These are phyloP conservation scores for Carposina sasakii DNA, from an alignment of 1,140 invertebrate species.

Conservation along the genomic window DNA sequence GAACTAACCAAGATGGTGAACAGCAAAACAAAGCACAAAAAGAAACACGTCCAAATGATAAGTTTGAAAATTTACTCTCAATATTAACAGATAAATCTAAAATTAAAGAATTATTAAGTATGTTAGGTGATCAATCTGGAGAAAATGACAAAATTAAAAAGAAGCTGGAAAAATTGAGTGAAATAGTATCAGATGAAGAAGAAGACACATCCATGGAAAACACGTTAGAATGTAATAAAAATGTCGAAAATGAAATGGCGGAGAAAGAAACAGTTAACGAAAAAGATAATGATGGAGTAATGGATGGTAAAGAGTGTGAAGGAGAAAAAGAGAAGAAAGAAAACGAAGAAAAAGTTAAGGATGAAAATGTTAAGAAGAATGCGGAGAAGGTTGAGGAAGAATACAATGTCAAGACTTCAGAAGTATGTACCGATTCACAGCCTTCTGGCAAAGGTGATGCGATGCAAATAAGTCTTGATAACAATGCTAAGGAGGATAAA, in stretches of 20 bases:
- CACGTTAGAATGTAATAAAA: too few relatives aligned
- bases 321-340: background rate
- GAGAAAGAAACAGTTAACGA: conserved; percentile 3
- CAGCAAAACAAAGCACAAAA: conserved; percentile 17
- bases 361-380: conserved; percentile 14
- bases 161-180: conserved; percentile 54
- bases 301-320: background rate
- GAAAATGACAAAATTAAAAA: conserved; percentile 60
- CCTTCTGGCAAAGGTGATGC: too few relatives aligned
- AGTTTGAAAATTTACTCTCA: conserved; percentile 47
- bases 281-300: too few relatives aligned
- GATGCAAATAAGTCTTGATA: too few relatives aligned
- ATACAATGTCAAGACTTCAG: too few relatives aligned
- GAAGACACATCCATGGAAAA: conserved; percentile 13
- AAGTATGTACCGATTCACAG: too few relatives aligned
- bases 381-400: conserved; percentile 16
- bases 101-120: conserved; percentile 51
- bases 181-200: conserved; percentile 59
- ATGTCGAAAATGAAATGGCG: background rate
- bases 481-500: too few relatives aligned
- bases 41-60: conserved; percentile 26
- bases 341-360: conserved; percentile 4
- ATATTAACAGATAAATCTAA: conserved; percentile 61
- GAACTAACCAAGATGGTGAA: conserved; percentile 17
- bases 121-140: conserved; percentile 37